Evolutionary conservation across 2,113 vertebrate species (phyloP).

Genomic region (Ammodytes marinus): DNA sequence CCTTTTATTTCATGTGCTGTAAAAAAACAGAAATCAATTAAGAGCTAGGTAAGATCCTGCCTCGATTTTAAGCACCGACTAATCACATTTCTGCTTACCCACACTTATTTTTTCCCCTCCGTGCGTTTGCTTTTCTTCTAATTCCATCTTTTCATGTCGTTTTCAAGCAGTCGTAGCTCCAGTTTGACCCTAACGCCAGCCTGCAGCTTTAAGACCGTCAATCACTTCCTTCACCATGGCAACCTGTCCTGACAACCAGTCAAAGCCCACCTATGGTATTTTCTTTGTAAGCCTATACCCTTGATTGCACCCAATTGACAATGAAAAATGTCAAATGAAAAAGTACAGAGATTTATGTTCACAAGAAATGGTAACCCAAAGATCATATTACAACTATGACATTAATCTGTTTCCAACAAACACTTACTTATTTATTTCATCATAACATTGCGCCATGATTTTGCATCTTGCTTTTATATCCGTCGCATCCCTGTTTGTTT

Average conservation of each 20-base stretch:
- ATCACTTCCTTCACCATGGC: conserved; percentile 78
- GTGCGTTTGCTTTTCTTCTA: conserved; percentile 30
- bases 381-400: conserved; percentile 29
- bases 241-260: conserved; percentile 75
- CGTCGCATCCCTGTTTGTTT: no score
- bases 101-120: conserved; percentile 33
- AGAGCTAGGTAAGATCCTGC: conserved; percentile 53
- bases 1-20: conserved; percentile 77
- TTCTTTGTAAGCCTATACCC: conserved; percentile 46
- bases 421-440: no score
- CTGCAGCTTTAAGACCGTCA: conserved; percentile 66
- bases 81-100: conserved; percentile 72
- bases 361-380: conserved; percentile 13
- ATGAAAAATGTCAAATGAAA: conserved; percentile 8
- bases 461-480: no score
- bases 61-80: conserved; percentile 64
- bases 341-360: conserved; percentile 14
- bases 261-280: conserved; percentile 59
- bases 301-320: conserved; percentile 13
- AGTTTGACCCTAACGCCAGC: conserved; percentile 66
- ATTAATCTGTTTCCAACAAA: conserved; percentile 34
- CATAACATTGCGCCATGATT: no score
- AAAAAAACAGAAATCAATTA: conserved; percentile 80
- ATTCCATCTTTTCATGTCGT: conserved; percentile 54
- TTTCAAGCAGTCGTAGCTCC: conserved; percentile 64